phyloP scores from a whole-genome alignment of 2,888 invertebrate genomes.

The Ceraclea dissimilis region DNA sequence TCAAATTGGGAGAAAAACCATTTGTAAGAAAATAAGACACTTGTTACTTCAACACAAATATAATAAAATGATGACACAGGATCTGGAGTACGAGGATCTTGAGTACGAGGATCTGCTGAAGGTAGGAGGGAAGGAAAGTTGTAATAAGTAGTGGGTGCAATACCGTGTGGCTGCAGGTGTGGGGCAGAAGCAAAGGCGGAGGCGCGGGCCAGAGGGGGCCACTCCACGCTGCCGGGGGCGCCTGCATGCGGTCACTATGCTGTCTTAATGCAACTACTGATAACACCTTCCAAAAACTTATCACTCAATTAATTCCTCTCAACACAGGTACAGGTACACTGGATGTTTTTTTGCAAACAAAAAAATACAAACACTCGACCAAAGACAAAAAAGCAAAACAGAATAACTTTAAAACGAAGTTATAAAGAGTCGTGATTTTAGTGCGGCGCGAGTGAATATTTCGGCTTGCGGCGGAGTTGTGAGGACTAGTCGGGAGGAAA shows the following conservation, averaged over 20 bases:
- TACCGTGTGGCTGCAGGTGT: constrained; percentile 33
- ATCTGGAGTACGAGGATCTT: too few relatives aligned
- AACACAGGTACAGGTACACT: too few relatives aligned
- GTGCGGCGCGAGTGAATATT: constrained; percentile 29
- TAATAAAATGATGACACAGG: too few relatives aligned
- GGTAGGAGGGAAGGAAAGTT: too few relatives aligned
- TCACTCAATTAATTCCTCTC: neutral
- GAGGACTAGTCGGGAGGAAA: constrained; percentile 21
- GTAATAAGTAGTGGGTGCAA: constrained; percentile 32
- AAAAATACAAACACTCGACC: neutral
- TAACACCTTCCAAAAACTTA: neutral
- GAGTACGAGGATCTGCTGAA: too few relatives aligned
- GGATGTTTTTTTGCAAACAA: too few relatives aligned
- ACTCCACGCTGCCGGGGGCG: constrained; percentile 4
- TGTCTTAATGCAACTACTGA: neutral
- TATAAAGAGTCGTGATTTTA: neutral
- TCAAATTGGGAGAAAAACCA: neutral
- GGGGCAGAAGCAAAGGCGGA: constrained; percentile 31
- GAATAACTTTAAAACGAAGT: neutral
- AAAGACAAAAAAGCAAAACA: neutral
- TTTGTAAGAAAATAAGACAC: neutral
- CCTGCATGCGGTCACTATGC: constrained; percentile 5
- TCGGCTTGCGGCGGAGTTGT: constrained; percentile 27
- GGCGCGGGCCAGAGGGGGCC: constrained; percentile 35
- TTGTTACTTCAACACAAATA: too few relatives aligned